Evolutionary conservation across 2,888 invertebrate genomes (phyloP).

Genomic region (Chymomyza caudatula): DNA sequence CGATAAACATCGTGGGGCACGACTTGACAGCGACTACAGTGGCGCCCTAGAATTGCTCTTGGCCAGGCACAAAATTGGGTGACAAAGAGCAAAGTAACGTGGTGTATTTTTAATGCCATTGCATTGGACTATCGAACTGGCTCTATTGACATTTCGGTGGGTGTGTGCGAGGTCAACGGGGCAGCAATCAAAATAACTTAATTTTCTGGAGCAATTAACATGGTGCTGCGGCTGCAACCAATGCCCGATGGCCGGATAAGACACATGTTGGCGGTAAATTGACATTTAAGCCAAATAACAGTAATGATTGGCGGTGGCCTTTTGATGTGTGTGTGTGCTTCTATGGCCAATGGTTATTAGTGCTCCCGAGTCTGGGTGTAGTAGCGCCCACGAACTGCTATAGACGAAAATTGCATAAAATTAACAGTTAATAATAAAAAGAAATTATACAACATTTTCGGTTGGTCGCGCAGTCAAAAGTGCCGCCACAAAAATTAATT

Average conservation of each 20-base stretch:
- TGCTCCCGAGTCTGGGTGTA: not conserved
- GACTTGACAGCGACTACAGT: conserved; percentile 30
- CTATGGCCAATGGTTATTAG: not conserved
- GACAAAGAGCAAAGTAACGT: conserved; percentile 9
- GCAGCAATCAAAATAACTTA: conserved; percentile 70
- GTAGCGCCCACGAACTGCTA: conserved; percentile 18
- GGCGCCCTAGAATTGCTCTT: conserved; percentile 55
- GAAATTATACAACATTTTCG: conserved; percentile 1
- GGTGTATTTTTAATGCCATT: not conserved
- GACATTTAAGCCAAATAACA: conserved; percentile 28
- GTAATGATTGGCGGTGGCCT: not conserved
- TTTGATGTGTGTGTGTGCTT: not conserved
- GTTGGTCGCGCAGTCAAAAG: conserved; percentile 19
- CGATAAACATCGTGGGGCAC: conserved; percentile 62
- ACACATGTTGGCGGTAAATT: conserved; percentile 50
- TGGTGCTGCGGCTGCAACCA: conserved; percentile 42
- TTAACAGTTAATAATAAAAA: conserved; percentile 59
- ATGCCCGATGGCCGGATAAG: conserved; percentile 43
- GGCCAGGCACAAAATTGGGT: conserved; percentile 43
- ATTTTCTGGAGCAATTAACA: conserved; percentile 70
- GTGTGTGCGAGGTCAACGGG: conserved; percentile 49
- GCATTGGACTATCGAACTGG: not conserved
- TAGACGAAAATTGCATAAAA: conserved; percentile 48
- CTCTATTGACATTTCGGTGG: conserved; percentile 57
- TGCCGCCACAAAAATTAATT: conserved; percentile 51